A percentile compares a stretch with the other conserved stretches of the same genome.
Conservation (phyloP, 2,113 vertebrate genomes). For the Cyanistes caeruleus region DNA sequence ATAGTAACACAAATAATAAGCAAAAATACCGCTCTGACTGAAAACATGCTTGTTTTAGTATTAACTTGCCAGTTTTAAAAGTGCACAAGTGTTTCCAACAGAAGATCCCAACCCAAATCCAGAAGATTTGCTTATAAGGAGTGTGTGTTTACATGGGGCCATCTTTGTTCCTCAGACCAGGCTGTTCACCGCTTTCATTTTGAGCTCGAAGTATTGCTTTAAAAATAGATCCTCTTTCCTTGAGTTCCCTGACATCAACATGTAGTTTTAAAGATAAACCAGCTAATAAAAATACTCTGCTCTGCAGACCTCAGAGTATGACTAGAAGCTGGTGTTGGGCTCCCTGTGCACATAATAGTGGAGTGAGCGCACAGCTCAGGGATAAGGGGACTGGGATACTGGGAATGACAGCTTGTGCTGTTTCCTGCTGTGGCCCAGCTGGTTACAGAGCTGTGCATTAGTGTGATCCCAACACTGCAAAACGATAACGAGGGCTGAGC, state of each 20-base stretch:
- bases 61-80: neutral
- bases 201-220: neutral
- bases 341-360: neutral
- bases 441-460: accelerated
- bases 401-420: neutral
- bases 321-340: neutral
- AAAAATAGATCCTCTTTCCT: neutral
- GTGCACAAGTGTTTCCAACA: neutral
- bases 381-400: neutral
- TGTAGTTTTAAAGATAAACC: neutral
- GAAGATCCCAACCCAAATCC: neutral
- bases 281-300: neutral
- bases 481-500: neutral
- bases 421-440: neutral
- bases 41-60: neutral
- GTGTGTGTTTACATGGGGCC: neutral
- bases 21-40: neutral
- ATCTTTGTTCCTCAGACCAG: neutral
- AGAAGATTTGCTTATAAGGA: neutral
- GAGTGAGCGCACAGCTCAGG: accelerated
- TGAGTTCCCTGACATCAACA: neutral
- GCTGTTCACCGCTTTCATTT: neutral
- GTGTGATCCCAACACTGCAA: neutral
- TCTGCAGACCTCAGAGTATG: neutral
- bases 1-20: constrained; percentile 9